A percentile compares a stretch with the other conserved stretches of the same genome.
Conservation (phyloP, 2,113 vertebrate genomes). For the Picathartes gymnocephalus region DNA sequence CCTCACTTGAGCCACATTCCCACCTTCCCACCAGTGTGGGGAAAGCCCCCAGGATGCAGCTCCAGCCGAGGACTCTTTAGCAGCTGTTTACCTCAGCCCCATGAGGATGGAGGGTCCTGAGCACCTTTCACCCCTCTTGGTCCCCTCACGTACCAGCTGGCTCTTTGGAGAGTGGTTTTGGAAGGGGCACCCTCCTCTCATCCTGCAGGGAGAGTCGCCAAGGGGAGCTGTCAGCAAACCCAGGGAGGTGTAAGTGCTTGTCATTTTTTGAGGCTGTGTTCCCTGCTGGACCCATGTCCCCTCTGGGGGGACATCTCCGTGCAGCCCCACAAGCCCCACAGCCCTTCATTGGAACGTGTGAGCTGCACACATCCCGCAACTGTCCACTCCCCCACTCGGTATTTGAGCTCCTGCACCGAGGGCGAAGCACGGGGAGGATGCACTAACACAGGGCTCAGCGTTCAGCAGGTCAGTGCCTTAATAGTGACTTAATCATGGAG, state of each 20-base stretch:
- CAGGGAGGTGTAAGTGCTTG: not conserved
- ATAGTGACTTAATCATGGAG: not conserved
- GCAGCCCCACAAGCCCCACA: not conserved
- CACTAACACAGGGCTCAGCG: not conserved
- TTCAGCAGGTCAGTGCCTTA: not conserved
- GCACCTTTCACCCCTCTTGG: rapidly evolving
- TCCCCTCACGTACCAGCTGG: not conserved
- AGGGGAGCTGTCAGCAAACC: not conserved
- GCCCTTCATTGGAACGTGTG: not conserved
- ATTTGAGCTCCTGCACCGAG: not conserved
- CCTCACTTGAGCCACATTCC: rapidly evolving
- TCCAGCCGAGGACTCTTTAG: not conserved
- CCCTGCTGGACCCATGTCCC: not conserved
- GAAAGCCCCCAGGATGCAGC: not conserved
- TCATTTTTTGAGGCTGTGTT: not conserved
- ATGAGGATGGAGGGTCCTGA: not conserved
- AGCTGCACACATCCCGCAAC: not conserved
- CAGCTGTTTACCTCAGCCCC: not conserved
- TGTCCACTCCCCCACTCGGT: rapidly evolving
- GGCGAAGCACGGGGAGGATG: rapidly evolving
- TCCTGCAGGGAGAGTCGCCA: not conserved
- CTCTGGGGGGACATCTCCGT: rapidly evolving
- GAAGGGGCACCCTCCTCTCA: not conserved
- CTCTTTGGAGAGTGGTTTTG: not conserved
- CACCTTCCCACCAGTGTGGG: rapidly evolving